These are phyloP conservation scores for Lasaia peninsularis DNA, from an alignment of 1,140 invertebrate species.

Conservation along the genomic window DNA sequence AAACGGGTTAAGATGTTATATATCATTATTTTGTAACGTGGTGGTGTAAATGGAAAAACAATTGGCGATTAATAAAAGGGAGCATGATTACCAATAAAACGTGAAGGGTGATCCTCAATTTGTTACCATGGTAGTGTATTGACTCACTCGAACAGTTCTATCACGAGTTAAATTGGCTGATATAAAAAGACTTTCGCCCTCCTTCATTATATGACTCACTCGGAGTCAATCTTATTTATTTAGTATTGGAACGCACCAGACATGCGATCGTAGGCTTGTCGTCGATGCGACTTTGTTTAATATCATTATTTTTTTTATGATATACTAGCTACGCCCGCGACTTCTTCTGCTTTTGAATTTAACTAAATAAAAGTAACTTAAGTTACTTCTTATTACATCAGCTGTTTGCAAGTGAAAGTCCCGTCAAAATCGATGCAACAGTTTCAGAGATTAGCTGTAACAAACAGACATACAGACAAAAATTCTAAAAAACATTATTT, in stretches of 20 bases:
- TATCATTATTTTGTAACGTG: neutral
- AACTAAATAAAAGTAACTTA: no score
- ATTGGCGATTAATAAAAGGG: neutral
- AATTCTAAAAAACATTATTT: no score
- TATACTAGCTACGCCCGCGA: no score
- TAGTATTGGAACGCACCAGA: neutral
- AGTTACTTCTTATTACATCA: no score
- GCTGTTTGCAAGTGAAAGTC: no score
- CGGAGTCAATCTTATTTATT: constrained; percentile 11
- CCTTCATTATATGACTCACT: constrained; percentile 45
- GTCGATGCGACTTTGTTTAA: neutral
- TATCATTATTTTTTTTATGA: constrained; percentile 15
- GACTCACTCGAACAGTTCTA: constrained; percentile 40
- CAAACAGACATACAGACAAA: no score
- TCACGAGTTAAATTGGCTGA: constrained; percentile 53
- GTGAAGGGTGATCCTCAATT: constrained; percentile 23
- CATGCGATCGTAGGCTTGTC: neutral
- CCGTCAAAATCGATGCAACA: no score
- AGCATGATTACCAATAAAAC: neutral
- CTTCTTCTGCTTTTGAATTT: no score
- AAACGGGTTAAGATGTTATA: neutral
- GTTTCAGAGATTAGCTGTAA: no score
- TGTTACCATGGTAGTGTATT: constrained; percentile 16
- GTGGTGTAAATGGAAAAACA: neutral
- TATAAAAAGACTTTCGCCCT: constrained; percentile 48